Evolutionary conservation across 2,797 vertebrate species (phyloP), one percentile per base, ranked within the genome.

Genomic region (Liparis tanakae): DNA sequence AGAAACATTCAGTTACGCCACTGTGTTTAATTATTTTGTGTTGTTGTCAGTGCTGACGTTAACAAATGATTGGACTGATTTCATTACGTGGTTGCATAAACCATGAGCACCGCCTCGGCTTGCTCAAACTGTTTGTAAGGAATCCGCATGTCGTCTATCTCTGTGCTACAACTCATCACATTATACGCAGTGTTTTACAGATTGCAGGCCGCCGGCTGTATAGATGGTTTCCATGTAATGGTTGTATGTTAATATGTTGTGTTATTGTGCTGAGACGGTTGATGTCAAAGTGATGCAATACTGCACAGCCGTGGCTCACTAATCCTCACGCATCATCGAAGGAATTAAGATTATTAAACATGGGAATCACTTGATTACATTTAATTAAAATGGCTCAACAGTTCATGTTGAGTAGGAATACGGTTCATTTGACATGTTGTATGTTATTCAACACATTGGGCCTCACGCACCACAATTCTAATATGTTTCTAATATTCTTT

Each of bases 251-350:
- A 30, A 22, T 13, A 25, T 30, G 9, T 30, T 12, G 3, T 22
- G 20, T 67, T 39, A 8, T 7, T 48, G 55, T 70, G 56, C 34
- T n/a, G 36, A 36, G 41, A 34, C n/a, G 8, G 14, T 25, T 10
- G 10, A 1, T 58, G 54, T 67, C 30, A 54, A 44, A 46, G 54
- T 64, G 63, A 48, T 55, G 22, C 51, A 67, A 86, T 33, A 8
- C 50, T 15, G 53, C 74, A 53, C 46, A 48, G 63, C 39, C 0
- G 5, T 62, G 58, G 56, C 69, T 58, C 43, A 3, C 43, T 72
- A 67, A 84, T 80, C 55, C 70, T 53, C 58, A 65, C 33, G 10
- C 30, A 44, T 56, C 64, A 74, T 44, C 57, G 54, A 3, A 63
- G 65, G 59, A 72, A 41, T 74, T 50, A 43, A 43, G 22, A 13